A percentile compares a stretch with the other conserved stretches of the same genome.
These are phyloP conservation scores for Candoia aspera DNA, from an alignment of 2,113 vertebrate genomes.

Conservation along the genomic window DNA sequence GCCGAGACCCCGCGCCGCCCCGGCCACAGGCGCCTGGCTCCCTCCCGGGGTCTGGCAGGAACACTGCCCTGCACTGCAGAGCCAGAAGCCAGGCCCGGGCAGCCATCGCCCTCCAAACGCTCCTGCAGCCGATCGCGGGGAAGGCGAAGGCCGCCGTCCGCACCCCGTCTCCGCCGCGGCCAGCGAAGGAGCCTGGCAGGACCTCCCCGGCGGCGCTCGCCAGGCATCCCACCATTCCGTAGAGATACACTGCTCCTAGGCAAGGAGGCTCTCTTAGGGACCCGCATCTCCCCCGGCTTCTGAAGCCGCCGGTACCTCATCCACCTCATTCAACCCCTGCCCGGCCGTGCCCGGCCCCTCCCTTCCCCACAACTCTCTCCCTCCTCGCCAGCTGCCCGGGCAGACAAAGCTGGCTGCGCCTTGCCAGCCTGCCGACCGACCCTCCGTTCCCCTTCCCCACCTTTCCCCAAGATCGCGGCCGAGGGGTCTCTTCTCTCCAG, in stretches of 20 bases:
- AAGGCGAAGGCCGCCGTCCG: background rate
- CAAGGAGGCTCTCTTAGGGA: background rate
- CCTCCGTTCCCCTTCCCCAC: background rate
- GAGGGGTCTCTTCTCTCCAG: rapidly evolving
- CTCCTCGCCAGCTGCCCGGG: background rate
- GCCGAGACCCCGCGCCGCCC: no score
- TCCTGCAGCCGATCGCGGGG: background rate
- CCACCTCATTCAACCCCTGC: background rate
- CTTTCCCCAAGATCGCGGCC: background rate
- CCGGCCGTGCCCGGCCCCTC: background rate
- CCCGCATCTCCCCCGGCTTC: rapidly evolving
- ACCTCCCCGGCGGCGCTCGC: no score
- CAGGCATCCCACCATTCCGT: no score
- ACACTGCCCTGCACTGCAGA: no score
- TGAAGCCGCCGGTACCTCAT: no score
- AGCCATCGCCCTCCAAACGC: no score
- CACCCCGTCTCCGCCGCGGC: no score
- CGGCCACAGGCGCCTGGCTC: no score
- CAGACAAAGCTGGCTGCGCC: no score
- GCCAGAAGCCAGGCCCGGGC: no score
- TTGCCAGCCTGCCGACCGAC: background rate
- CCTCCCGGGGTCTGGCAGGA: no score
- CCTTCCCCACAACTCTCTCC: background rate
- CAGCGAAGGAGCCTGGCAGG: no score
- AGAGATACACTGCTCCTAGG: background rate